Percentiles rank a stretch among this genome's conserved stretches.
These are phyloP conservation scores for Eudyptes chrysolophus DNA, from an alignment of 2,113 vertebrate species.

Conservation along the genomic window DNA sequence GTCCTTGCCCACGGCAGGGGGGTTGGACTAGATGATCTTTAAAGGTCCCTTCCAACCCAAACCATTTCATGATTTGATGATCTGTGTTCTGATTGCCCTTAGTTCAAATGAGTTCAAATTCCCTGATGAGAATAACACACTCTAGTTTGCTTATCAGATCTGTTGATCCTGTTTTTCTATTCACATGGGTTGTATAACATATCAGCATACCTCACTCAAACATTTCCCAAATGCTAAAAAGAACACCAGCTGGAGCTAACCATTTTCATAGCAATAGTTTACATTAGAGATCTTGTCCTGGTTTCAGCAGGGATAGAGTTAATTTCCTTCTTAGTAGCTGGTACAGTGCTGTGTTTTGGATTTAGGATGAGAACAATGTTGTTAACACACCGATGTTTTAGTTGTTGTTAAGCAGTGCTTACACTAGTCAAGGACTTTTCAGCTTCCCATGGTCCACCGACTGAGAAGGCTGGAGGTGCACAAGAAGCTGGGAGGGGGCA, in stretches of 20 bases:
- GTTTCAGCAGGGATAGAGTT: too few relatives aligned
- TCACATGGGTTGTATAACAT: neutral
- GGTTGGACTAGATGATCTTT: neutral
- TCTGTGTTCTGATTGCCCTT: neutral
- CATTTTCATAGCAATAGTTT: neutral
- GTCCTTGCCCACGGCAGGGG: neutral
- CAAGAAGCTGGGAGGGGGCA: too few relatives aligned
- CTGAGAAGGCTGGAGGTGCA: too few relatives aligned
- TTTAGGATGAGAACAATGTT: too few relatives aligned
- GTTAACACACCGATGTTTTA: too few relatives aligned
- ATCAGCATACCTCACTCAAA: neutral
- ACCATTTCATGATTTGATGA: neutral
- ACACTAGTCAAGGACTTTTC: too few relatives aligned
- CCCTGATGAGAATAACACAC: neutral
- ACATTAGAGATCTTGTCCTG: neutral
- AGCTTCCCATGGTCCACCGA: too few relatives aligned
- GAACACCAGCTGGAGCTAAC: neutral
- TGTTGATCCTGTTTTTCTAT: neutral
- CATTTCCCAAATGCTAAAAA: neutral
- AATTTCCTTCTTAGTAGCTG: too few relatives aligned
- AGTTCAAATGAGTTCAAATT: neutral
- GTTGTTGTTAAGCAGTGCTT: too few relatives aligned
- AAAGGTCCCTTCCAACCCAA: neutral
- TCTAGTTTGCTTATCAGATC: neutral
- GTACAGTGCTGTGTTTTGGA: too few relatives aligned